These are phyloP conservation scores for Felis chaus DNA, from an alignment of 2,113 vertebrate genomes.

Conservation along the genomic window DNA sequence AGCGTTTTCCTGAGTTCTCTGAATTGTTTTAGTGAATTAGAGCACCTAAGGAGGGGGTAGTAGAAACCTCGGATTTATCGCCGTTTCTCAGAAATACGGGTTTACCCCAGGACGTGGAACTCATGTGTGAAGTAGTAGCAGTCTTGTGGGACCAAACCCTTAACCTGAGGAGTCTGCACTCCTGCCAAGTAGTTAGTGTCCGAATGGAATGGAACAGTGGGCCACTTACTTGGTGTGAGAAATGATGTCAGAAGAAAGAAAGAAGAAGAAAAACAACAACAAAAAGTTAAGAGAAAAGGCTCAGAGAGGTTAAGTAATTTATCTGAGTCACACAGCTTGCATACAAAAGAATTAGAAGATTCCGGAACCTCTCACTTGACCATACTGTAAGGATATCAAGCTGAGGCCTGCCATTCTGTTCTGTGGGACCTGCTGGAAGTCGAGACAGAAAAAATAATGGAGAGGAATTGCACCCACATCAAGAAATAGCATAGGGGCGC, in stretches of 20 bases:
- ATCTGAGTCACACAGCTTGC: not conserved
- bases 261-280: not conserved
- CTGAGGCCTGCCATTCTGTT: not conserved
- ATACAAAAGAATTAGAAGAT: not conserved
- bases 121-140: not conserved
- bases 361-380: not conserved
- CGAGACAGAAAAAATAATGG: not conserved
- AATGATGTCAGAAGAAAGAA: not conserved
- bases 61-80: not conserved
- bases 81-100: not conserved
- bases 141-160: not conserved
- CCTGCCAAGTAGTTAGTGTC: not conserved
- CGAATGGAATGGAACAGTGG: not conserved
- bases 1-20: not conserved
- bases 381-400: accelerated
- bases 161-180: not conserved
- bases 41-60: not conserved
- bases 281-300: not conserved
- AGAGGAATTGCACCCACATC: not conserved
- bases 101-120: not conserved
- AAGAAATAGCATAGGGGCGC: not conserved
- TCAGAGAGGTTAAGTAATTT: not conserved
- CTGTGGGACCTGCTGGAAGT: not conserved
- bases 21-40: not conserved
- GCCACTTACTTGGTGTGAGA: not conserved